phyloP scores from a whole-genome alignment of 2,888 invertebrate genomes.

The Diabrotica balteata region DNA sequence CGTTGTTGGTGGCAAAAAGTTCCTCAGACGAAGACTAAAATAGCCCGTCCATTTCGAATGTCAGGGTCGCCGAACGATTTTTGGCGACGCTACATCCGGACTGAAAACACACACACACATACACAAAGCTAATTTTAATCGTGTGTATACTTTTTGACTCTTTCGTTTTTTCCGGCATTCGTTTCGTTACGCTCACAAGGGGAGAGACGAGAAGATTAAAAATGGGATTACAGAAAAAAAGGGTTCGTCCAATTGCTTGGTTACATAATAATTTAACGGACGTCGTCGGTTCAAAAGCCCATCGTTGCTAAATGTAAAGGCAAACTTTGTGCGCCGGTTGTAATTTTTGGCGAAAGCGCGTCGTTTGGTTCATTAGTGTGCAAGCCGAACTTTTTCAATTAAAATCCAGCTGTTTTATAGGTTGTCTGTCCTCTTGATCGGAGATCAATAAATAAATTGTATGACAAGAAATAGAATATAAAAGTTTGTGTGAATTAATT shows the following conservation, averaged over 20 bases:
- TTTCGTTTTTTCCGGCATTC: conserved; percentile 16
- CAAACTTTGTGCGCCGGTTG: neutral
- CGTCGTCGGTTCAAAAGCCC: conserved; percentile 14
- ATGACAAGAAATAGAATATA: no score
- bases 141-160: conserved; percentile 27
- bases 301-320: conserved; percentile 4
- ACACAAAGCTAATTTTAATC: conserved; percentile 31
- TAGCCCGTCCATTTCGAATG: neutral
- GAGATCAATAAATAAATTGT: no score
- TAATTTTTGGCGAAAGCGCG: neutral
- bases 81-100: neutral
- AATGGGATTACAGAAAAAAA: conserved; percentile 17
- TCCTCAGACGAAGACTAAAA: neutral
- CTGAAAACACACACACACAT: neutral
- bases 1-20: no score
- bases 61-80: neutral
- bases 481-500: no score
- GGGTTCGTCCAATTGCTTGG: conserved; percentile 22
- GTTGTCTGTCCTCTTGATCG: no score
- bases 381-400: no score
- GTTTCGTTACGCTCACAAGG: conserved; percentile 11
- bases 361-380: neutral
- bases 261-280: conserved; percentile 26
- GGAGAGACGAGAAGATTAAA: conserved; percentile 17
- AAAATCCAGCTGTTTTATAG: no score